Conservation (phyloP, 2,888 invertebrate species). For the Tortricodes alternella region DNA sequence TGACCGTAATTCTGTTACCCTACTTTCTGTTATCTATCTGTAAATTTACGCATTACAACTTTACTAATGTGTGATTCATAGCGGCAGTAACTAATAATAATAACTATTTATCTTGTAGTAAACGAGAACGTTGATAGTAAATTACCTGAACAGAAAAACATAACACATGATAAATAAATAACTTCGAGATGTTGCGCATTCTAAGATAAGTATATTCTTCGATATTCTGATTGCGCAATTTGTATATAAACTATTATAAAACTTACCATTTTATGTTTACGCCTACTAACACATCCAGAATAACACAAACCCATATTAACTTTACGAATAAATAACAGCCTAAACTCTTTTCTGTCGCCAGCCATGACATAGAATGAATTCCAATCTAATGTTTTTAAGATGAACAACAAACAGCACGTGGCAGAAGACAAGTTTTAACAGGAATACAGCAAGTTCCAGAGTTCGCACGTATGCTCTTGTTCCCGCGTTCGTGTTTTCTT, state of each 20-base stretch:
- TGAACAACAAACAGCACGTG: no score
- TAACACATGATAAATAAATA: no score
- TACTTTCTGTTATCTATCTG: slow-evolving; percentile 59
- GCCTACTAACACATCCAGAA: slow-evolving; percentile 53
- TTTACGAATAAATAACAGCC: slow-evolving; percentile 43
- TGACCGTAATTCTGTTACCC: slow-evolving; percentile 67
- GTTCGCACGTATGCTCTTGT: slow-evolving; percentile 16
- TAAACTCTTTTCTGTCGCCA: slow-evolving; percentile 37
- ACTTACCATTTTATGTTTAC: slow-evolving; percentile 50
- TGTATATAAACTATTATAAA: neutral
- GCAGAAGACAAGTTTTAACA: slow-evolving; percentile 52
- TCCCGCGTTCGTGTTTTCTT: slow-evolving; percentile 36
- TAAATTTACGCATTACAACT: slow-evolving; percentile 42
- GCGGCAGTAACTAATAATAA: neutral
- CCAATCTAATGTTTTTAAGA: neutral
- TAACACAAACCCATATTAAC: slow-evolving; percentile 65
- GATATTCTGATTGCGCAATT: neutral
- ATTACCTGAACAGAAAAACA: no score
- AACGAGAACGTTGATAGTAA: neutral
- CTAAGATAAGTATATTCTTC: no score
- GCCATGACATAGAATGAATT: slow-evolving; percentile 49
- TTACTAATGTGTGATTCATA: slow-evolving; percentile 20
- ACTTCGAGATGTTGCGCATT: neutral
- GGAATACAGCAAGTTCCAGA: slow-evolving; percentile 32
- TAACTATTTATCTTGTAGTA: neutral